A percentile compares a stretch with the other conserved stretches of the same genome.
Evolutionary conservation across 2,888 invertebrate species (phyloP).

Genomic region (Bugula neritina): DNA sequence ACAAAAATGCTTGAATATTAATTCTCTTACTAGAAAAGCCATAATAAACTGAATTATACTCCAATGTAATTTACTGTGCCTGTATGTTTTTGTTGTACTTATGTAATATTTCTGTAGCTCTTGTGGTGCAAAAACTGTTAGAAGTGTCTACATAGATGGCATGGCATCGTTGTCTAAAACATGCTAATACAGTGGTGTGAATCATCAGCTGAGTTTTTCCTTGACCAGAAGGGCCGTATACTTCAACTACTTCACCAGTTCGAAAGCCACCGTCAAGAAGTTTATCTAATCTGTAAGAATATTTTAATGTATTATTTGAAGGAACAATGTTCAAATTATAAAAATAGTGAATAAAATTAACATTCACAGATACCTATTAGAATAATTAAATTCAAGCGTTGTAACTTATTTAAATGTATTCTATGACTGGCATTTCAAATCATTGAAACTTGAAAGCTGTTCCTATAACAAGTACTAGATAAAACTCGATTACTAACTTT

Average conservation of each 20-base stretch:
- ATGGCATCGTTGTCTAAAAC: not conserved
- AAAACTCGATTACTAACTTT: not conserved
- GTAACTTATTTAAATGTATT: too few relatives aligned
- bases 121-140: slow-evolving; percentile 6
- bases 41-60: too few relatives aligned
- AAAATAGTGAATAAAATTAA: too few relatives aligned
- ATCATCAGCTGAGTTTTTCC: not conserved
- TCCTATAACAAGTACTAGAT: too few relatives aligned
- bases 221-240: slow-evolving; percentile 1
- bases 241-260: slow-evolving; percentile 6
- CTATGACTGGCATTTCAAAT: too few relatives aligned
- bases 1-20: not conserved
- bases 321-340: too few relatives aligned
- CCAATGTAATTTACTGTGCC: not conserved
- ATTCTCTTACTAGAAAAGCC: too few relatives aligned
- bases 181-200: not conserved
- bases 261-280: not conserved
- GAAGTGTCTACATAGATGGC: slow-evolving; percentile 12
- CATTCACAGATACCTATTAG: too few relatives aligned
- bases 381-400: too few relatives aligned
- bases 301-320: too few relatives aligned
- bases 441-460: too few relatives aligned
- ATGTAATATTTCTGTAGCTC: not conserved
- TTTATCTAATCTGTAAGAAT: slow-evolving; percentile 13
- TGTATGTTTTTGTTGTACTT: not conserved